Conservation (phyloP, 1,140 invertebrate genomes). For the Drosophila simulans region DNA sequence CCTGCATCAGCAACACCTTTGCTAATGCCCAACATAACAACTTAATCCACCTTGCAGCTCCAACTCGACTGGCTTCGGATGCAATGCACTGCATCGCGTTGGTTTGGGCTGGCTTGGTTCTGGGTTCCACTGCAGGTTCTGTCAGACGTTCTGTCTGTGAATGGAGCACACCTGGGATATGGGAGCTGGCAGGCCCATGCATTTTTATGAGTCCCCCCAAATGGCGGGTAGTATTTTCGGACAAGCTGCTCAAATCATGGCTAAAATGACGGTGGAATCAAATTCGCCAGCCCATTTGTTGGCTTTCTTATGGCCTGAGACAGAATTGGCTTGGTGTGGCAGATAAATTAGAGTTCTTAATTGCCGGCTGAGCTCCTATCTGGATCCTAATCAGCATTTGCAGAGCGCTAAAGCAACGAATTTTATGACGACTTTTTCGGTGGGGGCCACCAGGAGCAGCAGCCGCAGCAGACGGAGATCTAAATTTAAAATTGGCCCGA, state of each 20-base stretch:
- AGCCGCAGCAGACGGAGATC: conserved; percentile 30
- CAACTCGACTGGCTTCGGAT: conserved; percentile 30
- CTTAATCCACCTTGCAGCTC: conserved; percentile 68
- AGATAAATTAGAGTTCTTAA: conserved; percentile 74
- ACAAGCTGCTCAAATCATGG: conserved; percentile 68
- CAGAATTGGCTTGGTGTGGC: conserved; percentile 11
- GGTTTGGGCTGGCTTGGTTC: conserved; percentile 12
- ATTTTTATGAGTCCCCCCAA: conserved; percentile 43
- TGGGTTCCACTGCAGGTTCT: conserved; percentile 10
- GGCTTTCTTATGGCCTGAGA: conserved; percentile 50
- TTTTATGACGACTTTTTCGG: conserved; percentile 58
- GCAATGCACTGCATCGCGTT: conserved; percentile 17
- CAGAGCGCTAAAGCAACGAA: conserved; percentile 69
- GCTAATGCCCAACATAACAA: conserved; percentile 74
- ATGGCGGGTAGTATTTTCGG: conserved; percentile 46
- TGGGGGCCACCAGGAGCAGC: conserved; percentile 1
- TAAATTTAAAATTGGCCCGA: conserved; percentile 67
- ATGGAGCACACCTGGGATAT: conserved; percentile 32
- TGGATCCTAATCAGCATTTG: conserved; percentile 68
- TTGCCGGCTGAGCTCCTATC: conserved; percentile 55
- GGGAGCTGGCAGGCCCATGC: conserved; percentile 14
- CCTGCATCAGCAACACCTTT: conserved; percentile 61
- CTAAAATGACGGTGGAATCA: conserved; percentile 45
- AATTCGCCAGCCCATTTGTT: conserved; percentile 59
- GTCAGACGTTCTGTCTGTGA: conserved; percentile 54